phyloP scores from a whole-genome alignment of 2,113 vertebrate species.

The Calonectris borealis region DNA sequence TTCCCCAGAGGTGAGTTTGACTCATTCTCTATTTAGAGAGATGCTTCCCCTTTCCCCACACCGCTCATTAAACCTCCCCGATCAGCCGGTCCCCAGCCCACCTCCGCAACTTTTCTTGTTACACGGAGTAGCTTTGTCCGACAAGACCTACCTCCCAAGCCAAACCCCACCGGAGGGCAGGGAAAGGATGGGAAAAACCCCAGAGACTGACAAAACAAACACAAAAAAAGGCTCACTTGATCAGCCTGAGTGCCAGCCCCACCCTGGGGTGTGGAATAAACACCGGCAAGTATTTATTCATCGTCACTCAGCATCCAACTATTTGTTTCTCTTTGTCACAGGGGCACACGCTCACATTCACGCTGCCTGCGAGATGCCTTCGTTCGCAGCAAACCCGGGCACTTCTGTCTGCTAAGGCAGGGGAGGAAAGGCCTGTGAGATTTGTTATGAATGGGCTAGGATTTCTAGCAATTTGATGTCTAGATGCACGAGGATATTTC shows the following conservation, averaged over 20 bases:
- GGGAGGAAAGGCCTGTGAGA: not conserved
- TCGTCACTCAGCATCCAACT: constrained; percentile 31
- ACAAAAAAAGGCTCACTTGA: not conserved
- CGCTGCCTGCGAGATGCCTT: not conserved
- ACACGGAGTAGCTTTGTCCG: fast-evolving
- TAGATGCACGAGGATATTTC: not conserved
- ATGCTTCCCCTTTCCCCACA: not conserved
- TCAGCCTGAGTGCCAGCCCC: constrained; percentile 31
- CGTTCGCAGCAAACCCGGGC: too few relatives aligned
- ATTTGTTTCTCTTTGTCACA: constrained; percentile 39
- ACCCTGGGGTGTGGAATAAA: constrained; percentile 61
- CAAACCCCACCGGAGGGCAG: not conserved
- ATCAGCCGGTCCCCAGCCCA: not conserved
- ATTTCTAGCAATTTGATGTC: not conserved
- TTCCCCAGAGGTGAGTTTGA: constrained; percentile 52
- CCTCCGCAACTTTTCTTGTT: not conserved
- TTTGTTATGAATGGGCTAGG: not conserved
- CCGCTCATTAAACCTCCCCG: not conserved
- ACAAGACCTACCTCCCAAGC: not conserved
- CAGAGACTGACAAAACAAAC: not conserved
- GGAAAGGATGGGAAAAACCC: not conserved
- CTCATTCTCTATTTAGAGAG: constrained; percentile 34
- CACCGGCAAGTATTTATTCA: constrained; percentile 42
- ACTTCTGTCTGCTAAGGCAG: not conserved
- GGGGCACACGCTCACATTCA: not conserved